Evolutionary conservation across 2,888 invertebrate species (phyloP).

Genomic region (Heteropelma amictum): DNA sequence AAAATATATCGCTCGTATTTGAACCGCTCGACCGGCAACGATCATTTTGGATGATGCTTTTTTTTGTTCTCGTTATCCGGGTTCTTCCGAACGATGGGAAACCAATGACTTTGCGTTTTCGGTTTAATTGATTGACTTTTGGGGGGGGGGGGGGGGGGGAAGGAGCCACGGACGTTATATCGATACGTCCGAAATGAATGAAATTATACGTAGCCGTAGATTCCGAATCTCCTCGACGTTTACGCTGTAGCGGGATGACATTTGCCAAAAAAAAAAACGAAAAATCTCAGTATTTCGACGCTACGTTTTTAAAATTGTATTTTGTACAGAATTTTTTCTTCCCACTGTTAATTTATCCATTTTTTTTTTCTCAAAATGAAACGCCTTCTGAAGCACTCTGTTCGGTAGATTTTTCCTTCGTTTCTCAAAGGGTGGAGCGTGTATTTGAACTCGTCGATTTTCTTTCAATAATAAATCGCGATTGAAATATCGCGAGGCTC

Average conservation of each 20-base stretch:
- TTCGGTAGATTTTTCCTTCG: too few relatives aligned
- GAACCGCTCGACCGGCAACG: conserved; percentile 38
- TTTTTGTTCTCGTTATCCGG: neutral
- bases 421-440: neutral
- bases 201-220: conserved; percentile 29
- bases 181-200: conserved; percentile 37
- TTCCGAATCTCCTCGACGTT: neutral
- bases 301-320: too few relatives aligned
- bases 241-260: neutral
- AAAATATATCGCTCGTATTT: conserved; percentile 38
- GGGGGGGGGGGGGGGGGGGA: conserved; percentile 61
- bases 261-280: neutral
- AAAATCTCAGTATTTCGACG: too few relatives aligned
- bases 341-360: too few relatives aligned
- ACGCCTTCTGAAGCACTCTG: too few relatives aligned
- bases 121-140: conserved; percentile 75
- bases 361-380: too few relatives aligned
- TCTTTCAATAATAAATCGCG: neutral
- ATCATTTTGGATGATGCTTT: conserved; percentile 5
- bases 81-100: conserved; percentile 49
- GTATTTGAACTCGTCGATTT: neutral
- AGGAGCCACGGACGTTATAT: conserved; percentile 38
- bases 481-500: neutral
- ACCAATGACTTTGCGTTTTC: conserved; percentile 69
- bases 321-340: too few relatives aligned